Evolutionary conservation across 1,140 invertebrate genomes (phyloP), one percentile per base, ranked within the genome.

Genomic region (Stratiolaelaps scimitus): DNA sequence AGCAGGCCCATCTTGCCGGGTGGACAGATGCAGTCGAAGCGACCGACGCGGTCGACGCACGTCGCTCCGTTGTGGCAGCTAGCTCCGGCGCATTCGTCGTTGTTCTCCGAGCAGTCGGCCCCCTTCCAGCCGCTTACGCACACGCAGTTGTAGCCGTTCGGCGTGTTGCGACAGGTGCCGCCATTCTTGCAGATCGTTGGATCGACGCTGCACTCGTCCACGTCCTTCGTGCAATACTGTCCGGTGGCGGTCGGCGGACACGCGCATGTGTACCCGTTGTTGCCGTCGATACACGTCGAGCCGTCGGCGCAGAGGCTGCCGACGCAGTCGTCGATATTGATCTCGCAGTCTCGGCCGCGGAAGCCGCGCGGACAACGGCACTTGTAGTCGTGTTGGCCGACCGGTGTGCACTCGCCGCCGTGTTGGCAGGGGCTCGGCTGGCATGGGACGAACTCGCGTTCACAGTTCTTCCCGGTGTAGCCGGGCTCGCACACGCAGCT

Each of bases 1-100:
- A 95, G 80, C 65, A 80, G 76, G 87, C 89, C 89, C 69, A 90
- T 95, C 78, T 94, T 97, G 46, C 93, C 93, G 2, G 86, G 83
- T 7, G 91, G 91, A 77, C 94, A 98, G 69, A 87, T 84, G 76
- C 95, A 98, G 73, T 88, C 87, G 78, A 94, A 98, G 66, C 88
- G 85, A 15, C 89, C 92, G 34, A 96, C 91, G 20, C 88, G 80
- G 73, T 97, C 92, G 70, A 93, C 88, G 75, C 94, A 98, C 0
- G 92, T 97, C 30, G 92, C 93, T 0, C 90, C 92, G 73, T 97
- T 93, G 76, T 93, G 92, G 76, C 95, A 98, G 0, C 91, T 87
- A 0, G 88, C 87, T 23, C 84, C 85, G 1, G 85, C 85, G 74
- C 92, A 96, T 75, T 96, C 92, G 75, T 94, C 89, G 71, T 92